Evolutionary conservation across 2,113 vertebrate genomes (phyloP).

Genomic region (Marcusenius ussheri): DNA sequence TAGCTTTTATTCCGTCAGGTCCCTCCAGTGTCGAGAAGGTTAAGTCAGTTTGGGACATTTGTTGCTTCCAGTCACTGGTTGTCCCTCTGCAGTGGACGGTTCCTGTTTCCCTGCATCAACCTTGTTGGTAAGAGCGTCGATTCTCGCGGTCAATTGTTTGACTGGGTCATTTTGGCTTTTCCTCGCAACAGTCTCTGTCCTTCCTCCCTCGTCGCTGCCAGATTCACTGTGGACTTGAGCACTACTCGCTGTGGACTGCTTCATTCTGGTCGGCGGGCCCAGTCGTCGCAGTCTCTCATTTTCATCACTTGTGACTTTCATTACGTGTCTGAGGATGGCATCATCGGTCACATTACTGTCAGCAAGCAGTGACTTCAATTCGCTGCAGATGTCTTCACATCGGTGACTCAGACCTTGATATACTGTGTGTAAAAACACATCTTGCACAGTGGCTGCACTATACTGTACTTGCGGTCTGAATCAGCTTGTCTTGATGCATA

Average conservation of each 20-base stretch:
- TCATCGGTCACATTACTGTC: constrained; percentile 13
- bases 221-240: neutral
- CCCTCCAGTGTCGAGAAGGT: no score
- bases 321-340: constrained; percentile 3
- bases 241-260: neutral
- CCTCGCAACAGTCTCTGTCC: neutral
- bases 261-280: neutral
- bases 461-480: neutral
- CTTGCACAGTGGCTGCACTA: constrained; percentile 4
- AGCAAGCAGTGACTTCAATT: constrained; percentile 1
- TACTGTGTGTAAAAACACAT: constrained; percentile 24
- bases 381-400: constrained; percentile 17
- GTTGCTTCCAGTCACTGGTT: no score
- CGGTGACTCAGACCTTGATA: constrained; percentile 13
- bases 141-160: neutral
- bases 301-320: constrained; percentile 1
- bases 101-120: neutral
- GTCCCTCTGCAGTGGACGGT: no score
- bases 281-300: neutral
- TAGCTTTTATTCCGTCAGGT: no score
- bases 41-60: no score
- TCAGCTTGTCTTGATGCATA: neutral
- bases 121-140: neutral
- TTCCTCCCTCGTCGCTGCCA: neutral
- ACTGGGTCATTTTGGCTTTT: neutral